Evolutionary conservation across 2,888 invertebrate genomes (phyloP).

Genomic region (Isotomurus palustris): DNA sequence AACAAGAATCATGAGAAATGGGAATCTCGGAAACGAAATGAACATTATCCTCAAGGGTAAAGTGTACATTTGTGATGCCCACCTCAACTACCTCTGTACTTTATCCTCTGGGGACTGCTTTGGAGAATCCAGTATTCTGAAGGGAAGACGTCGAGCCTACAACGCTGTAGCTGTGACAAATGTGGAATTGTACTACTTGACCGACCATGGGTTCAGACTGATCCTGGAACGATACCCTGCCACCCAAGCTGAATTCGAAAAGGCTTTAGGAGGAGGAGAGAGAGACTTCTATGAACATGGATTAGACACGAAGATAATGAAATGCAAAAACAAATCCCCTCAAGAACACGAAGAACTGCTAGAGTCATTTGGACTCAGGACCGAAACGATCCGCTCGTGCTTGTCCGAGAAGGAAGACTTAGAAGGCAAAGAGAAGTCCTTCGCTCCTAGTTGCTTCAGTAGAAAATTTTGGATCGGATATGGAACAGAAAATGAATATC

Average conservation of each 20-base stretch:
- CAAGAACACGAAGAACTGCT: constrained; percentile 9
- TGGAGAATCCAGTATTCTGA: constrained; percentile 34
- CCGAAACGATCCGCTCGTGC: constrained; percentile 5
- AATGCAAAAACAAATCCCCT: not conserved
- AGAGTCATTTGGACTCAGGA: constrained; percentile 3
- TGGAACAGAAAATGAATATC: constrained; percentile 32
- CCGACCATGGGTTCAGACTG: constrained; percentile 4
- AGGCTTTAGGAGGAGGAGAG: constrained; percentile 5
- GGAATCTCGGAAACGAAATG: constrained; percentile 42
- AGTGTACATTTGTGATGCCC: constrained; percentile 37
- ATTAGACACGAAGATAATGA: constrained; percentile 13
- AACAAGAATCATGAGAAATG: constrained; percentile 34
- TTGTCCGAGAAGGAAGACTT: constrained; percentile 18
- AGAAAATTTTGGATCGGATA: constrained; percentile 15
- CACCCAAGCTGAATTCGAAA: constrained; percentile 15
- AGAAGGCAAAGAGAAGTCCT: not conserved
- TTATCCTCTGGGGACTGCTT: constrained; percentile 38
- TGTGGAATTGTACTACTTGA: constrained; percentile 24
- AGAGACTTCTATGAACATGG: constrained; percentile 24
- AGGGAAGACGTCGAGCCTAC: constrained; percentile 18
- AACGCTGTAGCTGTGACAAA: constrained; percentile 37
- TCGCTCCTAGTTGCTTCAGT: not conserved
- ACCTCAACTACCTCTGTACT: constrained; percentile 32
- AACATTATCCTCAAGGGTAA: constrained; percentile 37
- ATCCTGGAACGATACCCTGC: constrained; percentile 30